Evolutionary conservation across 2,113 vertebrate species (phyloP), one percentile per base, ranked within the genome.

Genomic region (Kryptolebias marmoratus): DNA sequence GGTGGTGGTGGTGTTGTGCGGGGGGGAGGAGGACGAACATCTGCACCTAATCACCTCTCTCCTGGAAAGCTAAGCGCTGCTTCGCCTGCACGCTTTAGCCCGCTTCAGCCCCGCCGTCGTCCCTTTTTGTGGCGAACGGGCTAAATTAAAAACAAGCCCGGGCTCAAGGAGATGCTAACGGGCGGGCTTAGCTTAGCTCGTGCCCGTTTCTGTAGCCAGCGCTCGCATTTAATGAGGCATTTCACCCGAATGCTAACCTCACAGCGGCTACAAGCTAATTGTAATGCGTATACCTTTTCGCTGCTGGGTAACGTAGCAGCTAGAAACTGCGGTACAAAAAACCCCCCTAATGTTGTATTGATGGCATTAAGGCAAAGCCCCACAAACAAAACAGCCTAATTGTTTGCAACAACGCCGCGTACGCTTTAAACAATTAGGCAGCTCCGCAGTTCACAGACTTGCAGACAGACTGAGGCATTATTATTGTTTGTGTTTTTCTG

Each of bases 11-110:
- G 22, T 22, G 22, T 22, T 22, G 22, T 22, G 22, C 22, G 22
- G 22, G 22, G 22, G 79, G 72, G 63, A 71, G 63, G 73, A 22
- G 10, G 64, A 72, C 18, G 11, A 72, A 91, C 91, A 93, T 92
- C 92, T 93, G 89, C 76, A 90, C 84, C 79, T 83, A 89, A 91
- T 93, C 90, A 91, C 90, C 78, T 64, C 83, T 81, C 64, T 81
- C 67, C 69, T 57, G 70, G 77, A 62, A 80, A 75, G 78, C 88
- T 84, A 85, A 83, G 74, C 72, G 79, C 77, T 76, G 73, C 74
- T 42, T 45, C 10, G 59, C 63, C 73, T 79, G 56, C 63, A 57
- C 3, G 52, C 68, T 70, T 76, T 86, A 82, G 85, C 82, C 70
- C 64, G 83, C 49, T 71, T 1, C 18, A 47, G 67, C 77, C 22